A percentile compares a stretch with the other conserved stretches of the same genome.
Evolutionary conservation across 2,888 invertebrate species (phyloP).

Genomic region (Torymus tubicola): DNA sequence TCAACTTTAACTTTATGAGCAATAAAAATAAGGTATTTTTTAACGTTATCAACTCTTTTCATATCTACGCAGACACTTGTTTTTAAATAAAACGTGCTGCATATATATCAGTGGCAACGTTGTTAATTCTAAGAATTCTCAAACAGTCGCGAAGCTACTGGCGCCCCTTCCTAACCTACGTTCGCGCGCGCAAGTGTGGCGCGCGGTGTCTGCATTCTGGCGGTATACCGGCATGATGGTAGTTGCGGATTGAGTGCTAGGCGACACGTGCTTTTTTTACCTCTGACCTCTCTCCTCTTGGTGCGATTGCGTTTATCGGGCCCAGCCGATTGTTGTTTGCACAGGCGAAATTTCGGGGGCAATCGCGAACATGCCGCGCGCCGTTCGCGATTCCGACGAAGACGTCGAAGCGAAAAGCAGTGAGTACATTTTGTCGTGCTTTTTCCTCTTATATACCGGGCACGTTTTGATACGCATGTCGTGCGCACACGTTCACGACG

Average conservation of each 20-base stretch:
- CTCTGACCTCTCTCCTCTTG: constrained; percentile 23
- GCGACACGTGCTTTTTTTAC: constrained; percentile 49
- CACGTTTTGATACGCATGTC: neutral
- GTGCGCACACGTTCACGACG: constrained; percentile 1
- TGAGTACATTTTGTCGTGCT: constrained; percentile 29
- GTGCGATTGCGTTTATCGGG: constrained; percentile 34
- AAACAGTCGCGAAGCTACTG: too few relatives aligned
- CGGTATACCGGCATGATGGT: constrained; percentile 35
- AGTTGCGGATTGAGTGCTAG: constrained; percentile 19
- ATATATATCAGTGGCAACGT: too few relatives aligned
- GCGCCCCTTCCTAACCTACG: too few relatives aligned
- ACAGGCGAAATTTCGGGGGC: neutral
- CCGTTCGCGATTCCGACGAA: constrained; percentile 55
- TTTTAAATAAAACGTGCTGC: too few relatives aligned
- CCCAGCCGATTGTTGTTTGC: constrained; percentile 16
- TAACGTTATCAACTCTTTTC: too few relatives aligned
- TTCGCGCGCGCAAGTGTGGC: neutral
- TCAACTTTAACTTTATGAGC: too few relatives aligned
- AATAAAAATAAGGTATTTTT: too few relatives aligned
- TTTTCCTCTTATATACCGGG: neutral
- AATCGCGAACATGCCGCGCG: constrained; percentile 55
- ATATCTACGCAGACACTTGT: too few relatives aligned
- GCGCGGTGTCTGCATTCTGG: neutral
- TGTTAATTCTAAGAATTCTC: too few relatives aligned
- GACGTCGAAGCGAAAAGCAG: constrained; percentile 45